phyloP scores from a whole-genome alignment of 1,140 invertebrate genomes.

The Neodiprion pinetum region DNA sequence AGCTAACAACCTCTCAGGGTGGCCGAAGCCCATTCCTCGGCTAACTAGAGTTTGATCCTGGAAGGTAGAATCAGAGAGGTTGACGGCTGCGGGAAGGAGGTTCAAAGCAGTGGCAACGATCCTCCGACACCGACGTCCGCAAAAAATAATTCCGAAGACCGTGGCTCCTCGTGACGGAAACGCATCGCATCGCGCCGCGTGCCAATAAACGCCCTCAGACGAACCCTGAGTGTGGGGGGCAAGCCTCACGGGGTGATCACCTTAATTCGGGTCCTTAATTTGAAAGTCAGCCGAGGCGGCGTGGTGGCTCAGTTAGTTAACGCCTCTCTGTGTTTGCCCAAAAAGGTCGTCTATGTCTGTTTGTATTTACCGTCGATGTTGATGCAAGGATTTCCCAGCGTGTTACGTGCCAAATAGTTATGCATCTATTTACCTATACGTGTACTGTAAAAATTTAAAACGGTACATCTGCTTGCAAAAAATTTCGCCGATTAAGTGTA shows the following conservation, averaged over 20 bases:
- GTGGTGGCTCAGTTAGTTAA: background rate
- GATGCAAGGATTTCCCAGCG: background rate
- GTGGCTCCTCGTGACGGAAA: conserved; percentile 20
- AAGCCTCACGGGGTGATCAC: conserved; percentile 29
- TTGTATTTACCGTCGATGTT: background rate
- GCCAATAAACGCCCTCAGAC: background rate
- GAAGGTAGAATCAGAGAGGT: conserved; percentile 41
- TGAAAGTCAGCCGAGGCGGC: background rate
- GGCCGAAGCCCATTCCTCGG: conserved; percentile 13
- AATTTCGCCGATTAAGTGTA: too few species aligned
- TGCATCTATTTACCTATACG: too few species aligned
- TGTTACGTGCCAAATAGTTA: background rate
- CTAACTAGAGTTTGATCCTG: conserved; percentile 52
- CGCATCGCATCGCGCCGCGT: too few species aligned
- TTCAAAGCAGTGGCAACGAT: conserved; percentile 8
- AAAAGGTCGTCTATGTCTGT: background rate
- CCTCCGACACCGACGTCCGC: background rate
- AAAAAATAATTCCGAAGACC: conserved; percentile 18
- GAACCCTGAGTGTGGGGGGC: conserved; percentile 19
- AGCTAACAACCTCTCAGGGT: conserved; percentile 33
- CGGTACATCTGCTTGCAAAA: too few species aligned
- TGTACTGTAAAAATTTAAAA: too few species aligned
- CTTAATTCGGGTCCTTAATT: background rate
- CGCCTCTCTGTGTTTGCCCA: background rate
- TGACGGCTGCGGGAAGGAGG: conserved; percentile 13